Evolutionary conservation across 2,888 invertebrate species (phyloP).

Genomic region (Lamellibrachia columna): DNA sequence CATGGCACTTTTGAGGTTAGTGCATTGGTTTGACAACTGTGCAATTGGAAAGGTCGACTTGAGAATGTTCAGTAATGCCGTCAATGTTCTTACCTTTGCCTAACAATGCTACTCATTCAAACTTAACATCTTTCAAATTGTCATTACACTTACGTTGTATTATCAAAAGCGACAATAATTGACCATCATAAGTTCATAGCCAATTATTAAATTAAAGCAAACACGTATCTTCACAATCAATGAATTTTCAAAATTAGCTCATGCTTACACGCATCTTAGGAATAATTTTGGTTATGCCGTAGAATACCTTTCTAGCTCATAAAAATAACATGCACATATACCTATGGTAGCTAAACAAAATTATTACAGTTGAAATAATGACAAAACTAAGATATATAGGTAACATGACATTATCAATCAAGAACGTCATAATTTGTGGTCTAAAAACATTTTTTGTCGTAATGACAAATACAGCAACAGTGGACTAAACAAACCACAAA

Average conservation of each 20-base stretch:
- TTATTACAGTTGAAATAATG: neutral
- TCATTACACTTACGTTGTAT: neutral
- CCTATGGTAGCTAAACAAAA: neutral
- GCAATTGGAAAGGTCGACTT: neutral
- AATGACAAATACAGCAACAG: neutral
- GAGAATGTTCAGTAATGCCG: neutral
- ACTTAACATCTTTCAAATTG: neutral
- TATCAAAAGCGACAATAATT: neutral
- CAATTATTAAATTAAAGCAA: conserved; percentile 9
- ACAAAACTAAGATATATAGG: neutral
- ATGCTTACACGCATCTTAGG: neutral
- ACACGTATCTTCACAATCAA: neutral
- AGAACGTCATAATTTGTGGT: neutral
- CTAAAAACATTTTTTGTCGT: neutral
- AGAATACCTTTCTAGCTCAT: neutral
- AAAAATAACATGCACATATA: neutral
- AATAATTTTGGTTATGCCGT: neutral
- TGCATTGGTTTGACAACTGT: too few species aligned
- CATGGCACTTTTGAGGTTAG: too few species aligned
- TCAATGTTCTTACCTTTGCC: neutral
- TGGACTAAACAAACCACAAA: conserved; percentile 4
- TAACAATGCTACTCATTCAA: neutral
- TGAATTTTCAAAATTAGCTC: neutral
- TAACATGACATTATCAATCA: conserved; percentile 1
- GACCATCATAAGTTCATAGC: neutral